phyloP scores from a whole-genome alignment of 2,888 invertebrate genomes.

The Orgyia antiqua region DNA sequence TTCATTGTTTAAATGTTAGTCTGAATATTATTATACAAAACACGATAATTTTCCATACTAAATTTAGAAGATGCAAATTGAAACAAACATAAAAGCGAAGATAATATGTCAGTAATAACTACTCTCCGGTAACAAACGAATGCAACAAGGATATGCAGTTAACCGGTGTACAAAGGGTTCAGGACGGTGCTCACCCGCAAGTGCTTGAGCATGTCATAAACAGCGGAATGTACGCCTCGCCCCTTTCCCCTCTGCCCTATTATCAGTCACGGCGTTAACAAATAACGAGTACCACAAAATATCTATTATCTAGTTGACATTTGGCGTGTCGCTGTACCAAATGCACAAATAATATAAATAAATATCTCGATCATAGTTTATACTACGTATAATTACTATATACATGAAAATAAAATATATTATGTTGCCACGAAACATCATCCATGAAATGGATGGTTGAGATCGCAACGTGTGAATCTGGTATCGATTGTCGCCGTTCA shows the following conservation, averaged over 20 bases:
- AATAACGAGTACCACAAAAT: constrained; percentile 36
- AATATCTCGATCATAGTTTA: too few species aligned
- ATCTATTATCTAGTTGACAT: constrained; percentile 19
- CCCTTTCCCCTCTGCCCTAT: constrained; percentile 30
- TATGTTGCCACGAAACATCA: too few species aligned
- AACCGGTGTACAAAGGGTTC: constrained; percentile 32
- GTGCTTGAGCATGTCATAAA: constrained; percentile 44
- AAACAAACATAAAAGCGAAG: too few species aligned
- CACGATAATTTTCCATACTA: too few species aligned
- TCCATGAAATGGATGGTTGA: too few species aligned
- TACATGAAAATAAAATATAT: too few species aligned
- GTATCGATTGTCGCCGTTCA: constrained; percentile 54
- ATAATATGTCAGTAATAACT: too few species aligned
- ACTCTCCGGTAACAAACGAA: constrained; percentile 22
- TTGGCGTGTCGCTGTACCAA: constrained; percentile 6
- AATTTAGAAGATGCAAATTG: too few species aligned
- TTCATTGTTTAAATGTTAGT: too few species aligned
- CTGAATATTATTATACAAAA: too few species aligned
- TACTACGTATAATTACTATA: too few species aligned
- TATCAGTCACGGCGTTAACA: constrained; percentile 47
- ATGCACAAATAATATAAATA: constrained; percentile 7
- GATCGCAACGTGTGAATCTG: constrained; percentile 41
- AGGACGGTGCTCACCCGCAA: constrained; percentile 29
- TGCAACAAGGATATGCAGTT: constrained; percentile 34
- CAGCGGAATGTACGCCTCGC: constrained; percentile 46